Percentiles rank a stretch among this genome's conserved stretches.
phyloP scores from a whole-genome alignment of 2,113 vertebrate species.

The Hyaena hyaena region DNA sequence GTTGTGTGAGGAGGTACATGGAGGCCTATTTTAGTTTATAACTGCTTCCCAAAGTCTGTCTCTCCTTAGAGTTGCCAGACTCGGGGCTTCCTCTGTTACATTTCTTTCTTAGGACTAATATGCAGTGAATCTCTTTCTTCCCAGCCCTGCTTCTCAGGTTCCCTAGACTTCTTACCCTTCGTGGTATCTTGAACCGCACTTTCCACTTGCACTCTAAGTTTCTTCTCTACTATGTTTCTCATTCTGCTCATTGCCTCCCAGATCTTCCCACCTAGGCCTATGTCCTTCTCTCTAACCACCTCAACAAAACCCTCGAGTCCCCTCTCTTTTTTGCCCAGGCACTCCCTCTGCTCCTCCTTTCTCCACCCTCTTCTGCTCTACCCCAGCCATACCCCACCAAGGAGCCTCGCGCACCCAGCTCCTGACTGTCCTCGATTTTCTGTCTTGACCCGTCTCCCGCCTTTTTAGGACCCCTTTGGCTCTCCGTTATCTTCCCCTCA shows the following conservation, averaged over 20 bases:
- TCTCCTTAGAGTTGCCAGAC: background rate
- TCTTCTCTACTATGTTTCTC: background rate
- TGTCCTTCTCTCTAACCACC: background rate
- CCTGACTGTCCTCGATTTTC: background rate
- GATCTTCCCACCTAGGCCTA: background rate
- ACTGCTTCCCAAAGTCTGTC: background rate
- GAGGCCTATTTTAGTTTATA: background rate
- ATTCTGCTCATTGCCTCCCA: background rate
- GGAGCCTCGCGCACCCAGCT: background rate
- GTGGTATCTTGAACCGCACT: background rate
- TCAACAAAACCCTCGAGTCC: background rate
- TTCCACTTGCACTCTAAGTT: constrained; percentile 23
- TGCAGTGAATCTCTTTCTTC: background rate
- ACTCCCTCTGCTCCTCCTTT: background rate
- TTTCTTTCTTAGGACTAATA: background rate
- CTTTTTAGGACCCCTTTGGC: background rate
- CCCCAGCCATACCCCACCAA: background rate
- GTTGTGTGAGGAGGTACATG: background rate
- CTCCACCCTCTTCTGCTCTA: background rate
- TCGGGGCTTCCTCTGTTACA: background rate
- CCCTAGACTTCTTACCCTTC: background rate
- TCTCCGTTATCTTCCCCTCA: background rate
- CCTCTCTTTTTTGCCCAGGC: background rate
- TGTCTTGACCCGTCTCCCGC: background rate
- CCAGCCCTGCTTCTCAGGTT: background rate